Conservation (phyloP, 2,888 invertebrate genomes). For the Lucinisca nassula region DNA sequence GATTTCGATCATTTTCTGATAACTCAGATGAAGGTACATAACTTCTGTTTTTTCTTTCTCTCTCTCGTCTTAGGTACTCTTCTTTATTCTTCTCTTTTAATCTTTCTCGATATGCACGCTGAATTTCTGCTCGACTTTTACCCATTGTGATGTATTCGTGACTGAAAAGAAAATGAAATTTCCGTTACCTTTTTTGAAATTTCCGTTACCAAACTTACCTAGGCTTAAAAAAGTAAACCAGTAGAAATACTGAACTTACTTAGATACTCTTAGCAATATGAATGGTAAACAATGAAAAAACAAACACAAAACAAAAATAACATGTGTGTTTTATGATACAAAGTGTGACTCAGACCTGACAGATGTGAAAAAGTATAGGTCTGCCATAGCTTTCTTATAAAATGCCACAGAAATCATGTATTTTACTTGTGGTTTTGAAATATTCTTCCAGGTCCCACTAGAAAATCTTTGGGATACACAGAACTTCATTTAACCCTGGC, state of each 20-base stretch:
- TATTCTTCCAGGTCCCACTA: background rate
- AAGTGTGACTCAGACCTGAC: background rate
- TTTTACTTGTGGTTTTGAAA: background rate
- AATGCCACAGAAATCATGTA: background rate
- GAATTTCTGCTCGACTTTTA: conserved; percentile 56
- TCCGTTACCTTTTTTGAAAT: background rate
- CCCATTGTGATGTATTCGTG: conserved; percentile 25
- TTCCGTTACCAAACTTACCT: too few relatives aligned
- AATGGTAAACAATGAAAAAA: background rate
- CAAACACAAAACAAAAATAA: background rate
- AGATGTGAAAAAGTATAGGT: background rate
- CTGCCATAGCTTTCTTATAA: background rate
- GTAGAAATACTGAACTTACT: too few relatives aligned
- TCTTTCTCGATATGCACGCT: conserved; percentile 47
- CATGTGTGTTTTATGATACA: background rate
- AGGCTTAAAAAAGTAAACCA: too few relatives aligned
- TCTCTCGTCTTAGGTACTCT: conserved; percentile 49
- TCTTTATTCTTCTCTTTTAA: conserved; percentile 54
- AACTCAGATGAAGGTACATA: background rate
- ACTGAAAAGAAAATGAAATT: background rate
- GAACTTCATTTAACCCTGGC: background rate
- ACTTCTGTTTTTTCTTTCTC: background rate
- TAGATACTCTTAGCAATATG: background rate
- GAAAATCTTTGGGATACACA: background rate
- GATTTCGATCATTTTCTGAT: conserved; percentile 1